Evolutionary conservation across 2,113 vertebrate species (phyloP), one percentile per base, ranked within the genome.

Genomic region (Candoia aspera): DNA sequence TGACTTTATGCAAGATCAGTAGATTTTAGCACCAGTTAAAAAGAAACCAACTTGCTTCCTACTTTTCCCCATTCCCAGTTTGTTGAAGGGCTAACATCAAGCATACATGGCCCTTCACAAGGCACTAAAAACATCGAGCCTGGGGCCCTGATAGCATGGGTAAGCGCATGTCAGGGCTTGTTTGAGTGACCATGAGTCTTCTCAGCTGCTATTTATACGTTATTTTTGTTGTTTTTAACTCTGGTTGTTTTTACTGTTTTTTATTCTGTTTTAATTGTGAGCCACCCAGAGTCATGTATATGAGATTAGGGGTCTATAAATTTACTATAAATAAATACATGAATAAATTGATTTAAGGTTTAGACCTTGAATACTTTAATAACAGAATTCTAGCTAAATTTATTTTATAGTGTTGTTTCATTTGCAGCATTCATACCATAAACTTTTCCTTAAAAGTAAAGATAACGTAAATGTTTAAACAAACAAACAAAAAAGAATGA

Each of bases 11-110:
- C 87, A 64, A 85, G 23, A 94, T 95, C 96, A 96, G 95, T 94
- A 96, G n/a, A 94, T 93, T 94, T 94, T 94, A 8, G 91, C 94
- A 89, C 93, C 49, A 94, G 73, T 93, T 95, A 37, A 33, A 68
- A 89, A 90, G 87, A 15, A 58, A 3, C 12, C 2, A 90, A 83
- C 54, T 12, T 59, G 90, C 49, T 1, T 26, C 0, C 85, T 92
- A 88, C 85, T 92, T 88, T 91, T 93, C 15, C 90, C 46, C 87
- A 60, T 93, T 90, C 90, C 37, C 86, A 86, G 88, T 26, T n/a
- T 93, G 49, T 13, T 11, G 0, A 57, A 88, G 92, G 88, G 84
- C 12, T 58, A 60, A 33, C 10, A 62, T 24, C 73, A 92, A 3
- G 0, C 62, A 49, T 24, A 59, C 17, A 79, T 42, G 73, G 73